A percentile compares a stretch with the other conserved stretches of the same genome.
These are phyloP conservation scores for Venturia canescens DNA, from an alignment of 1,140 invertebrate species.

Conservation along the genomic window DNA sequence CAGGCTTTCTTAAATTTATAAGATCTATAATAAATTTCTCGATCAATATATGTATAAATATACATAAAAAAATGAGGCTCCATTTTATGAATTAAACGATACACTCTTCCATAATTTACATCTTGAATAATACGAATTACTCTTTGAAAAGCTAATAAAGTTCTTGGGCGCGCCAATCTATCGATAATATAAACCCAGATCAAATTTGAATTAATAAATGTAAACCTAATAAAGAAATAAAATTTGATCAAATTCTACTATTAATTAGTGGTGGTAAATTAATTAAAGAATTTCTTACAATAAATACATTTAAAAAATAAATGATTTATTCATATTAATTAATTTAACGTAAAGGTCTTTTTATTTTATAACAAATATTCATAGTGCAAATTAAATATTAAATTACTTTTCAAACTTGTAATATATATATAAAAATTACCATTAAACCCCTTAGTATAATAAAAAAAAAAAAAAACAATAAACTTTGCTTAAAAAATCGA, in stretches of 20 bases:
- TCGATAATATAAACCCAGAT: slow-evolving; percentile 79
- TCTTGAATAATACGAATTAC: slow-evolving; percentile 77
- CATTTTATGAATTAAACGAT: slow-evolving; percentile 79
- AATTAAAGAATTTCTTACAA: slow-evolving; percentile 77
- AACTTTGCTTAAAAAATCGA: too few species aligned
- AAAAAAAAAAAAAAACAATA: too few species aligned
- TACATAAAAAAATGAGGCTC: slow-evolving; percentile 79
- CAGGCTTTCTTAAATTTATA: slow-evolving; percentile 77
- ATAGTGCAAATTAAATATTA: slow-evolving; percentile 35
- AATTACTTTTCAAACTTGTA: slow-evolving; percentile 21
- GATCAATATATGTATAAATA: slow-evolving; percentile 77
- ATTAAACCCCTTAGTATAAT: too few species aligned
- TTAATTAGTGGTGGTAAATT: slow-evolving; percentile 74
- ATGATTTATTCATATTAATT: slow-evolving; percentile 65
- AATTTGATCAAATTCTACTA: slow-evolving; percentile 69
- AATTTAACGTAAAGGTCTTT: slow-evolving; percentile 69
- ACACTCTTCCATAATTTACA: slow-evolving; percentile 78
- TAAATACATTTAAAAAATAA: slow-evolving; percentile 71
- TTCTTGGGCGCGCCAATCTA: slow-evolving; percentile 79
- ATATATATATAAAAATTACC: slow-evolving; percentile 25
- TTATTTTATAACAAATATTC: slow-evolving; percentile 38
- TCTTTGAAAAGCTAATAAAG: slow-evolving; percentile 79
- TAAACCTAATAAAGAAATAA: slow-evolving; percentile 79
- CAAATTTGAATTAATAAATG: slow-evolving; percentile 80
- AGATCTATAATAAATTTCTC: slow-evolving; percentile 79